Evolutionary conservation across 2,888 invertebrate species (phyloP).

Genomic region (Bugula neritina): DNA sequence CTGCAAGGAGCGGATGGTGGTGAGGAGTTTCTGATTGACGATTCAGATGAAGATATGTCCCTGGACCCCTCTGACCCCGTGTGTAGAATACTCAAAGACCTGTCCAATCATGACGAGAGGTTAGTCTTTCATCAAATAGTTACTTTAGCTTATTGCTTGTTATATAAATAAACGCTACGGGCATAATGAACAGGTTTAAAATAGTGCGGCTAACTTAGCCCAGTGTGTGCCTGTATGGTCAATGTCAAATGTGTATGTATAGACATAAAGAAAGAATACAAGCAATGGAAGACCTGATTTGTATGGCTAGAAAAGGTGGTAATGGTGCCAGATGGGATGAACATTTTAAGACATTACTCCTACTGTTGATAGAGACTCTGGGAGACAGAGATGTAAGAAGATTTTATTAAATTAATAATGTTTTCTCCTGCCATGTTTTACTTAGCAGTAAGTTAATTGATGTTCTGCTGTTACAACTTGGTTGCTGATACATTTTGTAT

Average conservation of each 20-base stretch:
- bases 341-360: constrained; percentile 60
- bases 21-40: constrained; percentile 19
- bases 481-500: constrained; percentile 28
- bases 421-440: too few relatives aligned
- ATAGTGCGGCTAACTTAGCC: too few relatives aligned
- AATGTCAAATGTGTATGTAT: too few relatives aligned
- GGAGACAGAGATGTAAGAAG: constrained; percentile 55
- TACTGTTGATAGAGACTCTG: constrained; percentile 72
- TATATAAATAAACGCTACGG: constrained; percentile 11
- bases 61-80: constrained; percentile 43
- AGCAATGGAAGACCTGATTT: constrained; percentile 54
- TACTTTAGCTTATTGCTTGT: not conserved
- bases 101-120: constrained; percentile 55
- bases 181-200: too few relatives aligned
- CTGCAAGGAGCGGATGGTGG: not conserved
- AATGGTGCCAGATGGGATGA: constrained; percentile 53
- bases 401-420: too few relatives aligned
- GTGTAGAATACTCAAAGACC: constrained; percentile 46
- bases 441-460: too few relatives aligned
- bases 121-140: constrained; percentile 34
- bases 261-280: constrained; percentile 52
- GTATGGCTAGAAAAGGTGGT: constrained; percentile 53
- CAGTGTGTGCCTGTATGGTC: too few relatives aligned
- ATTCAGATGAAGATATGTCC: constrained; percentile 34
- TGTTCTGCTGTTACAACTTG: too few relatives aligned